Conservation (phyloP, 2,113 vertebrate species). For the Pycnonotus jocosus region DNA sequence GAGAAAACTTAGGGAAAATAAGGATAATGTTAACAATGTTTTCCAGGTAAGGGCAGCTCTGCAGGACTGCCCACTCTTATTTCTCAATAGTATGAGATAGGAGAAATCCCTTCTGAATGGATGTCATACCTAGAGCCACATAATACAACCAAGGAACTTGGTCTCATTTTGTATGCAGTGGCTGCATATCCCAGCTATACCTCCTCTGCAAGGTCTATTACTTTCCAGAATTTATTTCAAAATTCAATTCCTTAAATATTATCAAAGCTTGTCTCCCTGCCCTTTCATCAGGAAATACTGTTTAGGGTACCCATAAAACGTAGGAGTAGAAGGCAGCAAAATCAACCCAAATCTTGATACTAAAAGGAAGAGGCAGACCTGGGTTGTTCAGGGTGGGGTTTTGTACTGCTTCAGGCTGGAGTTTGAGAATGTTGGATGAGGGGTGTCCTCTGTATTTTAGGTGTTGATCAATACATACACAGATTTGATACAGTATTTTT, state of each 20-base stretch:
- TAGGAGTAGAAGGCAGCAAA: background rate
- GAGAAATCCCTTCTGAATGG: background rate
- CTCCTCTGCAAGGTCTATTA: background rate
- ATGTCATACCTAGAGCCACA: background rate
- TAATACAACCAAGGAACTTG: background rate
- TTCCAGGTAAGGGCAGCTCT: background rate
- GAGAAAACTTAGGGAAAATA: background rate
- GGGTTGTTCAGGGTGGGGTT: fast-evolving
- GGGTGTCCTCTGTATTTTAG: background rate
- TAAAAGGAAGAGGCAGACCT: background rate
- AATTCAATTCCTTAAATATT: background rate
- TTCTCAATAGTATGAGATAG: background rate
- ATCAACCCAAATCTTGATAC: background rate
- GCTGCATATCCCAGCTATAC: background rate
- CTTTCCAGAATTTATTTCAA: background rate
- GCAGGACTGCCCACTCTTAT: background rate
- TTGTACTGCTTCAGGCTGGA: background rate
- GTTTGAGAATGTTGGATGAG: background rate
- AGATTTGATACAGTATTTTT: background rate
- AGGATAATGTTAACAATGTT: background rate
- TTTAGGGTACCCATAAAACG: background rate
- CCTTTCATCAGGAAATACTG: background rate
- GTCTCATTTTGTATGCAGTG: background rate
- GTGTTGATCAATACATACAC: background rate
- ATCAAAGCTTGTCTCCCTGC: background rate